Conservation (phyloP, 2,888 invertebrate species). For the Diloba caeruleocephala region DNA sequence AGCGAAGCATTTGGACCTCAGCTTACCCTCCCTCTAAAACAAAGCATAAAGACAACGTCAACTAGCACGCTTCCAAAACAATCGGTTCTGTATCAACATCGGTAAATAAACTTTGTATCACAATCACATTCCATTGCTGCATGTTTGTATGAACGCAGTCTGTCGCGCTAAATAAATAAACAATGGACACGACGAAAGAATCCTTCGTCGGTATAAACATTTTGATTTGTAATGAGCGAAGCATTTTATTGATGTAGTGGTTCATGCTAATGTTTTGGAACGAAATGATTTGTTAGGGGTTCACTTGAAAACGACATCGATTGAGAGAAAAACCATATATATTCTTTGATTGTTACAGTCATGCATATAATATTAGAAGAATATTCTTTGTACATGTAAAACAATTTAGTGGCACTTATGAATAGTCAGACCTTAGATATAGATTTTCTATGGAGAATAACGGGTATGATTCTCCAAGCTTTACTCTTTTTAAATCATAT, state of each 20-base stretch:
- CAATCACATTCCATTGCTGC: slow-evolving; percentile 49
- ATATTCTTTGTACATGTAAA: too few relatives aligned
- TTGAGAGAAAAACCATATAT: too few relatives aligned
- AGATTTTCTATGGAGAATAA: too few relatives aligned
- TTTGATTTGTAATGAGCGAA: slow-evolving; percentile 34
- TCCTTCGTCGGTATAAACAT: slow-evolving; percentile 46
- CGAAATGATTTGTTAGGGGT: neutral
- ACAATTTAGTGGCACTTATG: too few relatives aligned
- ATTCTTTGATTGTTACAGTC: too few relatives aligned
- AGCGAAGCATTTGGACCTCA: neutral
- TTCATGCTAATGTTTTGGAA: neutral
- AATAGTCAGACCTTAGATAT: too few relatives aligned
- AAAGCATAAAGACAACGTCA: slow-evolving; percentile 6
- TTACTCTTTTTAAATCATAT: too few relatives aligned
- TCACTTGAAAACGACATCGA: too few relatives aligned
- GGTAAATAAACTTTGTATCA: slow-evolving; percentile 42
- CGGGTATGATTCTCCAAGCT: too few relatives aligned
- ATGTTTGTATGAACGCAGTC: slow-evolving; percentile 38
- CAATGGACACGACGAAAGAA: slow-evolving; percentile 47
- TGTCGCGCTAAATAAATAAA: slow-evolving; percentile 50
- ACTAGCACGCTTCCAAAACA: slow-evolving; percentile 37
- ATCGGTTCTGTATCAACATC: slow-evolving; percentile 24
- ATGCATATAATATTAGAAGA: too few relatives aligned
- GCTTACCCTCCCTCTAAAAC: neutral
- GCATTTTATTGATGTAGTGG: slow-evolving; percentile 27